Percentiles rank a stretch among this genome's conserved stretches.
phyloP scores from a whole-genome alignment of 1,140 invertebrate species.

The Rhyacophila brunnea region DNA sequence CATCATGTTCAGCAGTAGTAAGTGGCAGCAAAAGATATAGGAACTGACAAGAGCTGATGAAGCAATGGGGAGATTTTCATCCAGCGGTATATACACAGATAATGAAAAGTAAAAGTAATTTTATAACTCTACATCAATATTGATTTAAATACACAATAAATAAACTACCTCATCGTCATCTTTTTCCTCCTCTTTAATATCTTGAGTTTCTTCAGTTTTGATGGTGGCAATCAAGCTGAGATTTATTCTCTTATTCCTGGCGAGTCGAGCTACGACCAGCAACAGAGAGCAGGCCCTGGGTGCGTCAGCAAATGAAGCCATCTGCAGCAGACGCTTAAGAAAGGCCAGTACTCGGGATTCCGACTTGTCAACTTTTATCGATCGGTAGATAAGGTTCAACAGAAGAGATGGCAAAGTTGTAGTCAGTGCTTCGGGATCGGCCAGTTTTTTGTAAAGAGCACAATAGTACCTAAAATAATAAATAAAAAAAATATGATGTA shows the following conservation, averaged over 20 bases:
- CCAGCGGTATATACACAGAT: no score
- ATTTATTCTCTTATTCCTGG: conserved; percentile 4
- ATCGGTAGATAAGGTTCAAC: conserved; percentile 84
- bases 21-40: no score
- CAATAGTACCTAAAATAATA: conserved; percentile 73
- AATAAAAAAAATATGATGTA: no score
- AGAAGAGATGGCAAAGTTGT: conserved; percentile 79
- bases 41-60: no score
- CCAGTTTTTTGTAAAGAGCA: conserved; percentile 84
- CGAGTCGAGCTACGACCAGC: conserved; percentile 19
- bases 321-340: conserved; percentile 86
- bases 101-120: no score
- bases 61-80: no score
- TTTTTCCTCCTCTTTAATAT: conserved; percentile 14
- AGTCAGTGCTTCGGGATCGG: conserved; percentile 71
- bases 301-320: conserved; percentile 42
- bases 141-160: no score
- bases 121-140: no score
- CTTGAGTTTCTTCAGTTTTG: background rate
- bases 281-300: conserved; percentile 23
- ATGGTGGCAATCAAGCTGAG: no score
- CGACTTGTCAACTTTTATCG: conserved; percentile 77
- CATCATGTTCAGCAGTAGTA: no score
- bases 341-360: conserved; percentile 76
- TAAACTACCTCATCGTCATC: background rate